Evolutionary conservation across 2,797 vertebrate species (phyloP).

Genomic region (Octomys mimax): DNA sequence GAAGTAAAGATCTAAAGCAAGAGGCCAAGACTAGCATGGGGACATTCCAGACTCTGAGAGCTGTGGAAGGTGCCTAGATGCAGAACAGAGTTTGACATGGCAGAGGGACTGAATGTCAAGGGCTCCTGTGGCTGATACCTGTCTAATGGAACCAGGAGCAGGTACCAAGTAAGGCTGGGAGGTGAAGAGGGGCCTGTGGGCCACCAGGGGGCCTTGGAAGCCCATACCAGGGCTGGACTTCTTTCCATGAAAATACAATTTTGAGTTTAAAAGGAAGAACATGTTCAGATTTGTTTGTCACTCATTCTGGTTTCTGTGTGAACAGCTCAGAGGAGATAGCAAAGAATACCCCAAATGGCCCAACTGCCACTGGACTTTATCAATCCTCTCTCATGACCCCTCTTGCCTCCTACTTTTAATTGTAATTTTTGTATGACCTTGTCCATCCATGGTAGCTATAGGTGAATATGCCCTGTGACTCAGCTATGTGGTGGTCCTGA

Average conservation of each 20-base stretch:
- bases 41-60: not conserved
- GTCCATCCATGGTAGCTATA: not conserved
- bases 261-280: not conserved
- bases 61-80: no score
- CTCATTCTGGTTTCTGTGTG: not conserved
- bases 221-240: not conserved
- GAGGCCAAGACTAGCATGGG: not conserved
- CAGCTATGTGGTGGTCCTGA: not conserved
- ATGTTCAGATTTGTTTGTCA: constrained; percentile 12
- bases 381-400: not conserved
- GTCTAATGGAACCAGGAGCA: not conserved
- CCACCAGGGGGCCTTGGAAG: not conserved
- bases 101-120: not conserved
- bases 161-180: not conserved
- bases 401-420: not conserved
- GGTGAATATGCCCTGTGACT: not conserved
- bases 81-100: not conserved
- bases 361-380: not conserved
- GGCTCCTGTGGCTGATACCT: not conserved
- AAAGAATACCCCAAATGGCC: not conserved
- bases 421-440: not conserved
- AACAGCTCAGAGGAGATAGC: not conserved
- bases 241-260: not conserved
- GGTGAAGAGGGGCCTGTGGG: not conserved
- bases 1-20: not conserved